phyloP scores from a whole-genome alignment of 2,888 invertebrate species.

The Octodonta nipae region DNA sequence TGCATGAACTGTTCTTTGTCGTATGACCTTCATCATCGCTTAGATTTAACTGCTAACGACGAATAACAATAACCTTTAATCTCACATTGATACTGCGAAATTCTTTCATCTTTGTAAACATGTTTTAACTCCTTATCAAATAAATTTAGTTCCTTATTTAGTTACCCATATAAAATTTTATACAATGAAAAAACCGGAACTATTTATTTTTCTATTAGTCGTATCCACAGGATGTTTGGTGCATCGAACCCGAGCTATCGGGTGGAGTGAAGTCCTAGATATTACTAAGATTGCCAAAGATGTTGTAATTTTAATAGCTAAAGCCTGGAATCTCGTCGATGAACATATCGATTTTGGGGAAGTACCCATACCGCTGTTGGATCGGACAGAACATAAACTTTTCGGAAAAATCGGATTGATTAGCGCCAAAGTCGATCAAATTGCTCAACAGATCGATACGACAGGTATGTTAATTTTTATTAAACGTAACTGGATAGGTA shows the following conservation, averaged over 20 bases:
- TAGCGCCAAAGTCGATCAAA: constrained; percentile 31
- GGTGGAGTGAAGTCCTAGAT: constrained; percentile 42
- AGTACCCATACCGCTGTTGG: constrained; percentile 46
- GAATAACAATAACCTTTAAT: no score
- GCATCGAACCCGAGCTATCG: constrained; percentile 8
- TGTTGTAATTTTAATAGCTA: constrained; percentile 45
- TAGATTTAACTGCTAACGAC: no score
- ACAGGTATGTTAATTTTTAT: constrained; percentile 17
- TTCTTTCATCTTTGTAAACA: no score
- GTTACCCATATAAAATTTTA: neutral
- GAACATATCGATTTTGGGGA: constrained; percentile 38
- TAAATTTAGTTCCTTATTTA: no score
- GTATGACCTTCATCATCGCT: no score
- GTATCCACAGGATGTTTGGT: constrained; percentile 7
- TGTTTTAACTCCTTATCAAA: no score
- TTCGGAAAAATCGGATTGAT: constrained; percentile 38
- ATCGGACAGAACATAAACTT: constrained; percentile 48
- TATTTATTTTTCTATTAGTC: constrained; percentile 7
- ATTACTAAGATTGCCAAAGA: constrained; percentile 46
- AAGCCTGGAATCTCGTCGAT: constrained; percentile 51
- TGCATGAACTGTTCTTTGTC: no score
- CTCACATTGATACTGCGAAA: no score
- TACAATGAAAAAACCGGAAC: constrained; percentile 2
- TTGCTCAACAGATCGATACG: constrained; percentile 28
- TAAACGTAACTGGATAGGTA: no score